A percentile compares a stretch with the other conserved stretches of the same genome.
Conservation (phyloP, 2,888 invertebrate species). For the Plagiodera versicolora region DNA sequence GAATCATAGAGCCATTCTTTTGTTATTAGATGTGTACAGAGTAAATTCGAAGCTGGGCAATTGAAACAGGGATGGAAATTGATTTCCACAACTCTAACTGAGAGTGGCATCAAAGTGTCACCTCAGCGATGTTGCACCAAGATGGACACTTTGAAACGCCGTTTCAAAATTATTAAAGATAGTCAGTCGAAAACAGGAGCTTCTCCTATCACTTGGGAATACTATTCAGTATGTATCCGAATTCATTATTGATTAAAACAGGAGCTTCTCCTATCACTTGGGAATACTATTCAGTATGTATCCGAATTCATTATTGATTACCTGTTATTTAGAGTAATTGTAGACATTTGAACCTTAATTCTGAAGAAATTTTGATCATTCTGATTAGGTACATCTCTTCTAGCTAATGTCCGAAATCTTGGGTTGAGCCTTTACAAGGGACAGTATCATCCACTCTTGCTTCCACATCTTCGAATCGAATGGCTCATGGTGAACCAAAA, state of each 20-base stretch:
- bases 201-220: neutral
- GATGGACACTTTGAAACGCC: constrained; percentile 5
- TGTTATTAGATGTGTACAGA: neutral
- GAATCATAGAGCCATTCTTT: no score
- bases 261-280: constrained; percentile 1
- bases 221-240: neutral
- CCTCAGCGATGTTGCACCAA: constrained; percentile 2
- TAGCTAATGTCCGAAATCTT: neutral
- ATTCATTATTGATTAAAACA: neutral
- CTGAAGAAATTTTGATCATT: no score
- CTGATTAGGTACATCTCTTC: neutral
- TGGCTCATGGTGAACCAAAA: neutral
- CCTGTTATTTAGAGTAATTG: neutral
- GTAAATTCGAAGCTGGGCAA: neutral
- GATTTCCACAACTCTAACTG: neutral
- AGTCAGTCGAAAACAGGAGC: constrained; percentile 1
- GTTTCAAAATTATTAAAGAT: neutral
- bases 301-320: neutral
- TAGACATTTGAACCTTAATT: no score
- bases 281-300: constrained; percentile 4
- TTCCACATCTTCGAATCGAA: neutral
- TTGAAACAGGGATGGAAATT: neutral
- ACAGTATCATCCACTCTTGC: neutral
- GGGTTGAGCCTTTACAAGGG: neutral
- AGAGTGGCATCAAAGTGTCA: constrained; percentile 2